phyloP scores from a whole-genome alignment of 2,797 vertebrate genomes.

The Chelidonichthys spinosus region DNA sequence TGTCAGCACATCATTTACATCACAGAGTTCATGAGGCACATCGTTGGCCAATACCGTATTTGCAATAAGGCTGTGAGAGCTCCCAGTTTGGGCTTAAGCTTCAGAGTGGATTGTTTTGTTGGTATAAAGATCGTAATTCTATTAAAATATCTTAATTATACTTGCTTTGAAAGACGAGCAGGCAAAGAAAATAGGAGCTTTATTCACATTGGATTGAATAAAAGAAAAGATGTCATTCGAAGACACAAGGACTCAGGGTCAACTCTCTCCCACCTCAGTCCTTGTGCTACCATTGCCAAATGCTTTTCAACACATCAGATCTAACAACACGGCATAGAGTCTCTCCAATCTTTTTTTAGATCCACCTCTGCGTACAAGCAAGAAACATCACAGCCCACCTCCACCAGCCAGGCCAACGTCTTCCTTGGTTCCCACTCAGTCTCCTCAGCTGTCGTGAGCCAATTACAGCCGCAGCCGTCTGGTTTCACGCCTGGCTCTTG shows the following conservation, averaged over 20 bases:
- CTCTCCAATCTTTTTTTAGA: conserved; percentile 51
- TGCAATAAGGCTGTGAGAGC: not conserved
- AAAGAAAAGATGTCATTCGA: not conserved
- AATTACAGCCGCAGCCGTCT: conserved; percentile 53
- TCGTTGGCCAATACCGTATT: conserved; percentile 11
- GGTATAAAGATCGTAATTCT: not conserved
- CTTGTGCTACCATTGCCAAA: conserved; percentile 10
- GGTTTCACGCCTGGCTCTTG: conserved; percentile 45
- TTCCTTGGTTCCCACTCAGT: conserved; percentile 52
- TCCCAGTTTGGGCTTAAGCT: not conserved
- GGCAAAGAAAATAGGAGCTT: not conserved
- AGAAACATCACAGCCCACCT: conserved; percentile 61
- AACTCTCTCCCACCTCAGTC: not conserved
- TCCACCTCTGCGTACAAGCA: conserved; percentile 44
- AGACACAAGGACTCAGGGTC: conserved; percentile 3
- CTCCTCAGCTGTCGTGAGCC: conserved; percentile 44
- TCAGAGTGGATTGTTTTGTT: not conserved
- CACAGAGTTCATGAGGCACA: conserved; percentile 30
- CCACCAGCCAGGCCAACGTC: conserved; percentile 40
- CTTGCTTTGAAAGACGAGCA: not conserved
- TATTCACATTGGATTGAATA: not conserved
- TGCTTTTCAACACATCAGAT: conserved; percentile 37
- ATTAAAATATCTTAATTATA: no score
- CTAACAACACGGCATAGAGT: conserved; percentile 28
- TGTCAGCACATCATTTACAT: conserved; percentile 54